phyloP scores from a whole-genome alignment of 2,797 vertebrate genomes.

The Myotis planiceps region DNA sequence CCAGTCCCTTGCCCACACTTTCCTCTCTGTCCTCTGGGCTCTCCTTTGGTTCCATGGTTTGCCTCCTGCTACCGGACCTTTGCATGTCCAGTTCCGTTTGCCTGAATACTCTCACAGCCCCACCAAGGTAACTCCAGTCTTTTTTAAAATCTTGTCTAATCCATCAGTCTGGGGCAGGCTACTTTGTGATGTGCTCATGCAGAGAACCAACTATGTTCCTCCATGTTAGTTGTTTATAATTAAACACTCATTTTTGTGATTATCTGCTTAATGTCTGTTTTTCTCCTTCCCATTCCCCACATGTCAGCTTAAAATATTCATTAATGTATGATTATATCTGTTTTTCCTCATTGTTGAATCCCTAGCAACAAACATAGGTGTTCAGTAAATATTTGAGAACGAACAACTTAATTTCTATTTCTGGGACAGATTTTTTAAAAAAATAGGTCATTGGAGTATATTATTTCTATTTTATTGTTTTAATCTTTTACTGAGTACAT shows the following conservation, averaged over 20 bases:
- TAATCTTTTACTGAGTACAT: not conserved
- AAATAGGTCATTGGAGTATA: not conserved
- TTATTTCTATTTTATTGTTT: constrained; percentile 4
- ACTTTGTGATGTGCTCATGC: not conserved
- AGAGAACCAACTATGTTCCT: not conserved
- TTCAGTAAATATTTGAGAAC: not conserved
- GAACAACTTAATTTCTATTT: not conserved
- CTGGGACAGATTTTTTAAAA: not conserved
- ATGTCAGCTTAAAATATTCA: not conserved
- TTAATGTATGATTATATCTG: not conserved
- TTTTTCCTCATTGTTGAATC: not conserved
- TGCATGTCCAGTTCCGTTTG: not conserved
- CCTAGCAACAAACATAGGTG: not conserved
- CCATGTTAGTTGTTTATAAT: not conserved
- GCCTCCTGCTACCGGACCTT: not conserved
- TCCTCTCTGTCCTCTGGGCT: not conserved
- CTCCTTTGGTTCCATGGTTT: not conserved
- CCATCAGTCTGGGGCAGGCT: not conserved
- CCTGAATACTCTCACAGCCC: not conserved
- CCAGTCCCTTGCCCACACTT: not conserved
- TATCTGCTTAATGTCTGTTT: not conserved
- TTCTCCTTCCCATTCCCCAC: not conserved
- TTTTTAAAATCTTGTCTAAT: not conserved
- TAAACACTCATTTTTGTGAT: not conserved
- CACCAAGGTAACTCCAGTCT: not conserved